Percentiles rank a stretch among this genome's conserved stretches.
Evolutionary conservation across 2,113 vertebrate species (phyloP).

Genomic region (Peucedramus taeniatus): DNA sequence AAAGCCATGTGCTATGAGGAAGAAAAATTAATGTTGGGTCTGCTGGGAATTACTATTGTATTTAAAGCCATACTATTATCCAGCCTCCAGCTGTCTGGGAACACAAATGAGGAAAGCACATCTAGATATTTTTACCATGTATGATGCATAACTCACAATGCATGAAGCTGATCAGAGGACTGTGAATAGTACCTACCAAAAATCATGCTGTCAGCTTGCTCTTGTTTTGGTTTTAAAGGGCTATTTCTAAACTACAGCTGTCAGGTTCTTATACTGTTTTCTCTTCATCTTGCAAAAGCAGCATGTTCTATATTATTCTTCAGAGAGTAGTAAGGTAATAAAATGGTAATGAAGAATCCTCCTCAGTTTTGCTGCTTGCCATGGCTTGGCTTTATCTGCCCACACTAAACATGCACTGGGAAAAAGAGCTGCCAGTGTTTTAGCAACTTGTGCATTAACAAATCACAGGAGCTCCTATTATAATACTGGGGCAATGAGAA

Average conservation of each 20-base stretch:
- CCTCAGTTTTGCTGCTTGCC: background rate
- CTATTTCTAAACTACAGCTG: background rate
- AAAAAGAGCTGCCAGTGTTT: background rate
- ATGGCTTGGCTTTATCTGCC: background rate
- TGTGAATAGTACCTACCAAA: background rate
- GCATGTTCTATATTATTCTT: background rate
- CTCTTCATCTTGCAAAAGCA: background rate
- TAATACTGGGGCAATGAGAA: background rate
- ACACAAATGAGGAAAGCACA: background rate
- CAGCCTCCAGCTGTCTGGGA: background rate
- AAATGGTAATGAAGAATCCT: conserved; percentile 6
- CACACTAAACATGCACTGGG: background rate
- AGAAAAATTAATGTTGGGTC: background rate
- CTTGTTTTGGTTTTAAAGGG: background rate
- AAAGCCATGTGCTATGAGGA: background rate
- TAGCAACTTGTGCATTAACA: background rate
- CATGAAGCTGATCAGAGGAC: background rate
- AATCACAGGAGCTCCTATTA: background rate
- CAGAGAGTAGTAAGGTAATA: background rate
- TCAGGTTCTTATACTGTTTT: background rate
- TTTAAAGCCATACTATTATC: background rate
- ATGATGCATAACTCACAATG: background rate
- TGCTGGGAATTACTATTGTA: background rate
- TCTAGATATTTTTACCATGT: conserved; percentile 7
- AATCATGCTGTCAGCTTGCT: background rate